Evolutionary conservation across 2,113 vertebrate genomes (phyloP).

Genomic region (Oncorhynchus clarkii): DNA sequence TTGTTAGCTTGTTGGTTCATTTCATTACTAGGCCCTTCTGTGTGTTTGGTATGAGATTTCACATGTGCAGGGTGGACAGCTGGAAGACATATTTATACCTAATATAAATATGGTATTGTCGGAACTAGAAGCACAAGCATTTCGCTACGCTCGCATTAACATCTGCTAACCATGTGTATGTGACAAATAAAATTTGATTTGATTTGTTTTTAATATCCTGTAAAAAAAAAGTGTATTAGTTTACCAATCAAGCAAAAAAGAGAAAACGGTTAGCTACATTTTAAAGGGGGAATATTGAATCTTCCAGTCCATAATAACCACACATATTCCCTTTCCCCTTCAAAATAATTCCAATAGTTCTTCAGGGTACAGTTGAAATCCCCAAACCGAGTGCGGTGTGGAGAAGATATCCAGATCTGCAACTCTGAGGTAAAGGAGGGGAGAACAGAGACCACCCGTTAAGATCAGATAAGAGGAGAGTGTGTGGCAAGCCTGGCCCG

Average conservation of each 20-base stretch:
- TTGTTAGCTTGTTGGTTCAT: background rate
- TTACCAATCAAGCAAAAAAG: conserved; percentile 25
- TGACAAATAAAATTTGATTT: no score
- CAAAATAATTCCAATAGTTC: conserved; percentile 45
- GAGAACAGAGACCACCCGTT: conserved; percentile 65
- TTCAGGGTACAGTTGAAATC: conserved; percentile 26
- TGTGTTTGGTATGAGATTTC: conserved; percentile 8
- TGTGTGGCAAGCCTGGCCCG: conserved; percentile 64
- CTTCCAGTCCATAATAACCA: conserved; percentile 38
- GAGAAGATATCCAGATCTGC: conserved; percentile 57
- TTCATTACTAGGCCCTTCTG: background rate
- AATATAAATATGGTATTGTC: background rate
- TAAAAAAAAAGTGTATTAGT: conserved; percentile 20
- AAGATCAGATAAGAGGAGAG: conserved; percentile 70
- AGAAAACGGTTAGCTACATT: conserved; percentile 25
- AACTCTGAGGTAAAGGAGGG: conserved; percentile 28
- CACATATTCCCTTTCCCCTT: conserved; percentile 37
- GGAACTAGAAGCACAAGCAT: no score
- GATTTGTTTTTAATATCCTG: background rate
- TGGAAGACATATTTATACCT: conserved; percentile 1
- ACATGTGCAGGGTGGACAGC: background rate
- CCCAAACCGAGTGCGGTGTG: conserved; percentile 38
- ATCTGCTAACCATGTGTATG: no score
- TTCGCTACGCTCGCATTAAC: no score
- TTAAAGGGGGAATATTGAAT: conserved; percentile 14